Base-by-base conservation (phyloP, 2,797 vertebrate genomes). In the Champsocephalus gunnari region DNA sequence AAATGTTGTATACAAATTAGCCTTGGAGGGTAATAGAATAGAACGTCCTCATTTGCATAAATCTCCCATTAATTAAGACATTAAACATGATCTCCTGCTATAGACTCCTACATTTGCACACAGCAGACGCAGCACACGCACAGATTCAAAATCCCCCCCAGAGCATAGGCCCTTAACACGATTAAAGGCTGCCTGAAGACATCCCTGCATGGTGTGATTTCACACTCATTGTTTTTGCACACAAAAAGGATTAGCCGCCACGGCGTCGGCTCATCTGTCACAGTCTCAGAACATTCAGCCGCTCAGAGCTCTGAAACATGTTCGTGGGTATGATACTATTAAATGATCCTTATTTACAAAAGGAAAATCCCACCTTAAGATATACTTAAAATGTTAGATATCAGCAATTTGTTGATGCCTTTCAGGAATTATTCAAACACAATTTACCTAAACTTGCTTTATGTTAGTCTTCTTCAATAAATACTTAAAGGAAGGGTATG, bases 141-240 rank as follows among this genome's bases (percentile, higher is more conserved):
- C 67, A 73, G 16, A 86, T 57, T 61, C 53, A 66, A 13, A 73
- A 68, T 51, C 67, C 71, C 82, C 79, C 79, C 67, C 24, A 44
- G 69, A 87, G 83, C 80, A 19, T 47, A 61, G 64, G 81, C 59
- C 67, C 55, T 24, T 93, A 94, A 94, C 85, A 17, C 64, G 91
- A 92, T 93, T 93, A 91, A 77, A 69, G 74, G 60, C 65, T 28
- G 92, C 92, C 89, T 87, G 77, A 75, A 90, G 90, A 90, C 83
- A 81, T 57, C 38, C 75, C 1, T 50, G 77, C 72, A 73, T 32
- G 57, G 57, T 69, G 83, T 17, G 38, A 93, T 94, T 93, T 94
- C 91, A 93, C 92, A 84, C 85, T 81, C 79, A 89, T 93, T 94
- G 92, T 93, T 91, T 92, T 80, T 84, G 69, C 74, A 17, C 68